Evolutionary conservation across 2,797 vertebrate genomes (phyloP), one percentile per base, ranked within the genome.

Genomic region (Channa striata): DNA sequence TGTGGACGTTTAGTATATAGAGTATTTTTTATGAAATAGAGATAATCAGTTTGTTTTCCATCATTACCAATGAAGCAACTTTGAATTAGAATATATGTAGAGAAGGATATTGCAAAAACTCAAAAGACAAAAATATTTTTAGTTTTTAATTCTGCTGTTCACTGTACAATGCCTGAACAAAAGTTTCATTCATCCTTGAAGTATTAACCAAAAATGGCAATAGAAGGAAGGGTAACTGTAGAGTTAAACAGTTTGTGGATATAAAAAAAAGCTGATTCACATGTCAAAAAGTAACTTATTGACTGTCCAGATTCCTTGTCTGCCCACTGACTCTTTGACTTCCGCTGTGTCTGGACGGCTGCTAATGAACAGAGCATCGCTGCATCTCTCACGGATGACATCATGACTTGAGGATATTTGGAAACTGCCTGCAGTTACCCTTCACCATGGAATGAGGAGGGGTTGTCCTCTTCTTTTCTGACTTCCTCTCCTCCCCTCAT

Each of bases 391-490:
- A 1, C n/a, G 11, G 67, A 76, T 93, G 92, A 92, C 90, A 90
- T 91, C 88, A 93, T 88, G 51, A 78, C 74, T 77, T 84, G 67
- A 34, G 75, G 83, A 85, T 93, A 93, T 92, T 92, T 91, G 85
- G 80, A 81, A 90, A 85, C 61, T 3, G 54, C 51, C 83, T 75
- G 78, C 83, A 76, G 66, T 86, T 85, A 89, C 86, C 82, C 71
- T 72, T 74, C 7, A 34, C 67, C 80, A 65, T 2, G 20, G 73
- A 70, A 61, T 68, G 79, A 88, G 82, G 66, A 81, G 83, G 77
- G 78, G 80, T 81, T 75, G 78, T 58, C 50, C 58, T 73, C 59
- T 63, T 44, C 42, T 78, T 60, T 39, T 46, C 57, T 65, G 23
- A 50, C 23, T 42, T 52, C 48, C 17, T 49, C 67, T 50, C 54